phyloP scores from a whole-genome alignment of 2,113 vertebrate genomes.

The Vombatus ursinus region DNA sequence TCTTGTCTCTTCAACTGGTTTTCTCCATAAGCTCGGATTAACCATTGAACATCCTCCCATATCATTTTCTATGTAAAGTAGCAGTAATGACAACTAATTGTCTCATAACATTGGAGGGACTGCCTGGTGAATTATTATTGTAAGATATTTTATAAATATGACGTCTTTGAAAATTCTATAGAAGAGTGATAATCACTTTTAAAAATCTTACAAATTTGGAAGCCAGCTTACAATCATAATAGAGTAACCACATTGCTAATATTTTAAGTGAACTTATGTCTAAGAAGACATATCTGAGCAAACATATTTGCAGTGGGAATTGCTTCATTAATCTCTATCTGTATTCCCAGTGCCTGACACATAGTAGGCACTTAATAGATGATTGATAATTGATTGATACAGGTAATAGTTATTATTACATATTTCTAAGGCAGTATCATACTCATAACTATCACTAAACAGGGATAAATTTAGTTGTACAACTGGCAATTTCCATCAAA shows the following conservation, averaged over 20 bases:
- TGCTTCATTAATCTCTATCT: neutral
- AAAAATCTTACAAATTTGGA: neutral
- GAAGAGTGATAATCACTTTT: neutral
- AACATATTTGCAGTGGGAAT: neutral
- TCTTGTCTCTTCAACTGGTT: neutral
- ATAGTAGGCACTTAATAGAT: neutral
- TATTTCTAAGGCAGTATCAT: neutral
- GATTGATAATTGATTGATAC: neutral
- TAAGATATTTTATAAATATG: neutral
- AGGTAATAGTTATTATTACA: neutral
- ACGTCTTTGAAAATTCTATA: neutral
- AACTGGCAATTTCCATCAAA: neutral
- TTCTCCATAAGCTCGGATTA: neutral
- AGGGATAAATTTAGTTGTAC: neutral
- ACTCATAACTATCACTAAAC: neutral
- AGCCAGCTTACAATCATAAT: neutral
- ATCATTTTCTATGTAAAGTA: neutral
- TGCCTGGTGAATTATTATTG: neutral
- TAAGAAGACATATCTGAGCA: neutral
- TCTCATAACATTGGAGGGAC: neutral
- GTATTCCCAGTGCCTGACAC: neutral
- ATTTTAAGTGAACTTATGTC: neutral
- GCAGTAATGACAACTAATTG: neutral
- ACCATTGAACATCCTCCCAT: neutral
- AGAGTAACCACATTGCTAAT: neutral